Evolutionary conservation across 2,797 vertebrate genomes (phyloP).

Genomic region (Pseudochromis fuscus): DNA sequence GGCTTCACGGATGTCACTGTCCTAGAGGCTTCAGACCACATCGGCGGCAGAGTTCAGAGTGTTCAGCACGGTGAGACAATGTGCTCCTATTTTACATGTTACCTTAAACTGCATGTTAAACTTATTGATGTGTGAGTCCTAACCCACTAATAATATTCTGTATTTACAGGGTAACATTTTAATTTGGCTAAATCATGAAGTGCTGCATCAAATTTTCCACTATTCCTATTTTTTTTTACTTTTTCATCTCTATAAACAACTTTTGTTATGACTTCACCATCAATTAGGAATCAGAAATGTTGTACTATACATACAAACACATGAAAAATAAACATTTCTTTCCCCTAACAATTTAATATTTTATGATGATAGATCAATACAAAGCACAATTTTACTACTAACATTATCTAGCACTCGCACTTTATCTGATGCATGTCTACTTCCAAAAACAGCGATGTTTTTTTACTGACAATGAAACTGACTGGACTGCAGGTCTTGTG

Average conservation of each 20-base stretch:
- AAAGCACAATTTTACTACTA: conserved; percentile 1
- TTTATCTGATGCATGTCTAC: not conserved
- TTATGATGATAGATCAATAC: not conserved
- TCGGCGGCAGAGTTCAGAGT: conserved; percentile 97
- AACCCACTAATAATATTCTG: no score
- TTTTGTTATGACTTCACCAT: not conserved
- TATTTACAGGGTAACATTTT: no score
- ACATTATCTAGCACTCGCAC: no score
- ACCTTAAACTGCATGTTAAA: no score
- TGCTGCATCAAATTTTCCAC: not conserved
- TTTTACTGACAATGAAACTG: not conserved
- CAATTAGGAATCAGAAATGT: not conserved
- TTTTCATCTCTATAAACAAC: no score
- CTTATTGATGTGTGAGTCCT: not conserved
- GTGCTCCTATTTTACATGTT: not conserved
- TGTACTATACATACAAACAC: not conserved
- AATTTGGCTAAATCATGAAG: no score
- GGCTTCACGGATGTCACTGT: conserved; percentile 97
- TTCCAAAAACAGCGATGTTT: not conserved
- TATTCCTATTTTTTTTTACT: no score
- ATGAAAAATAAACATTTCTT: not conserved
- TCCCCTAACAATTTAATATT: not conserved
- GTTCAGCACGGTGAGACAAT: conserved; percentile 90
- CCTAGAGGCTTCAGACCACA: conserved; percentile 94
- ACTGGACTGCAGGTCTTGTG: not conserved